Conservation (phyloP, 2,113 vertebrate species). For the Cranoglanis bouderius region DNA sequence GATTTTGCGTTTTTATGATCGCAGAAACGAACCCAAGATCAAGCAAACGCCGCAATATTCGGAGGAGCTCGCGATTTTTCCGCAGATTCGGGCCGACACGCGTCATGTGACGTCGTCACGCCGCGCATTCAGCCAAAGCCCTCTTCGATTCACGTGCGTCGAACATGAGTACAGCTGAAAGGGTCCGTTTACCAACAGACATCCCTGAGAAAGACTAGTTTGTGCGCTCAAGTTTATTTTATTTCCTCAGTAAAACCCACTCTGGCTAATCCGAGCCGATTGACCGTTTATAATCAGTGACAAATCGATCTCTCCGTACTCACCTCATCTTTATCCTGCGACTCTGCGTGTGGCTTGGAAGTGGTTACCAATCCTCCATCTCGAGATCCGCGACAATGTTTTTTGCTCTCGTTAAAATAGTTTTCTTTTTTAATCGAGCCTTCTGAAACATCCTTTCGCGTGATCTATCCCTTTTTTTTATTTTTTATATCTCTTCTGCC, state of each 20-base stretch:
- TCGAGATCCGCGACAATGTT: background rate
- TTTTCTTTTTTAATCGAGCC: background rate
- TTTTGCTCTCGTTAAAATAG: background rate
- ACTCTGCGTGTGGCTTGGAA: background rate
- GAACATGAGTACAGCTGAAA: no score
- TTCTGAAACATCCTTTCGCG: background rate
- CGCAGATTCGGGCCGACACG: no score
- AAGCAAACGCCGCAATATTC: no score
- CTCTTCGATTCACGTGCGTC: no score
- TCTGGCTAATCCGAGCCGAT: background rate
- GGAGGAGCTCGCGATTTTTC: no score
- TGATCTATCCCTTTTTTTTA: background rate
- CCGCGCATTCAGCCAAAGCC: no score
- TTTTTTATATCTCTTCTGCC: background rate
- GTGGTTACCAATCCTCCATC: background rate
- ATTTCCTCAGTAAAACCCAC: background rate
- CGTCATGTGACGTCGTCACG: no score
- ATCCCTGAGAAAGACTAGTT: no score
- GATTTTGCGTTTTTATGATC: no score
- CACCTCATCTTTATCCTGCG: background rate
- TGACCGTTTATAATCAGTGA: background rate
- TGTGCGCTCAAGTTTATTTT: no score
- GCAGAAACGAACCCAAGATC: no score
- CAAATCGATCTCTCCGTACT: background rate
- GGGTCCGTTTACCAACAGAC: no score